Percentiles rank a stretch among this genome's conserved stretches.
Conservation (phyloP, 2,888 invertebrate species). For the Schrankia costaestrigalis region DNA sequence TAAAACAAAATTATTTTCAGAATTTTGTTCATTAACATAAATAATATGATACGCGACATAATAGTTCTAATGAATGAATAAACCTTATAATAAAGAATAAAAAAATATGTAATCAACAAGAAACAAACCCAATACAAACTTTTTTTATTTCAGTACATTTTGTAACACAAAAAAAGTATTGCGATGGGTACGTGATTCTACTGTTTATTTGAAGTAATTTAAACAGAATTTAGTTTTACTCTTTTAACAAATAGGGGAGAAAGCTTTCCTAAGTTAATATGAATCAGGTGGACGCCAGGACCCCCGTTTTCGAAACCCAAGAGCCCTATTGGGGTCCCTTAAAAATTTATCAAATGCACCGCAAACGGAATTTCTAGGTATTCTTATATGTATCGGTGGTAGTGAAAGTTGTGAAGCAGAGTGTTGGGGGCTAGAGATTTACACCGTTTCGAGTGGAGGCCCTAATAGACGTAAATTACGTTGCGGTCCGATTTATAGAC, state of each 20-base stretch:
- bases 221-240: conserved; percentile 33
- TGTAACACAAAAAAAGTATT: no score
- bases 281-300: conserved; percentile 31
- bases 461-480: conserved; percentile 78
- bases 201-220: conserved; percentile 32
- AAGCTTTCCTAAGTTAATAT: conserved; percentile 27
- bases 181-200: conserved; percentile 31
- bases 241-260: conserved; percentile 28
- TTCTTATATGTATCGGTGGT: conserved; percentile 22
- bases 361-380: conserved; percentile 30
- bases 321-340: conserved; percentile 56
- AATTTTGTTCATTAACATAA: no score
- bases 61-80: no score
- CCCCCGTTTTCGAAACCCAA: conserved; percentile 39
- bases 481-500: conserved; percentile 71
- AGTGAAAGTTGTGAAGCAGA: conserved; percentile 57
- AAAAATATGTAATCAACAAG: no score
- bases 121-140: no score
- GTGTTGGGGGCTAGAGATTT: conserved; percentile 67
- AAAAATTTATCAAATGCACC: conserved; percentile 70
- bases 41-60: no score
- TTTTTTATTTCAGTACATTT: no score
- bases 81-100: no score
- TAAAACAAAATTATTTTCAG: no score
- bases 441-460: conserved; percentile 64